Evolutionary conservation across 37 sponge, comb jelly and placozoan species (phyloP), one percentile per base, ranked within the genome.

Genomic region (Mnemiopsis leidyi): DNA sequence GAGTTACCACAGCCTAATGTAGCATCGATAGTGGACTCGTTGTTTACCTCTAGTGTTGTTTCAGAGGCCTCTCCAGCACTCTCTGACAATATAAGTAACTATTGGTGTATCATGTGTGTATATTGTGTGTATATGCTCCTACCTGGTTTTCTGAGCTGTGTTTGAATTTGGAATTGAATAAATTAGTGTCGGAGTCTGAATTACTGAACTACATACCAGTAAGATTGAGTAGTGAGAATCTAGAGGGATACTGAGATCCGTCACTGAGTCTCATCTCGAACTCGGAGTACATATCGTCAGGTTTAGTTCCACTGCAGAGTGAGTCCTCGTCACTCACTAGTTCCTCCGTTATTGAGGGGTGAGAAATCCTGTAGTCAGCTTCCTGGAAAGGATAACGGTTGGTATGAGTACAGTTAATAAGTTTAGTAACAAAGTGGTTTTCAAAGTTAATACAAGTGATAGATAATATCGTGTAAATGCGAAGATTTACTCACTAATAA

Each of bases 171-270:
- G n/a, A n/a, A n/a, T 67, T 67, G 18, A 67, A 67, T 20, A 67
- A 20, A 21, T 67, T 67, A 21, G 68, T 13, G 13, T 21, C n/a
- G n/a, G n/a, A n/a, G n/a, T n/a, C n/a, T n/a, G n/a, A n/a, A 28
- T n/a, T 23, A 71, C 75, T 71, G n/a, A 71, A 29, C 3, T 71
- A 23, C 75, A 71, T 71, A 71, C 25, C 30, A 28, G 21, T 29
- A 18, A 71, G 75, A 71, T 71, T 71, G 3, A 71, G 75, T 7
- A 71, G 75, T n/a, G 75, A 71, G 75, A 71, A 71, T 28, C 30
- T 71, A 3, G 7, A 5, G 26, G 75, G 75, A 28, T 71, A 71
- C 5, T 71, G 26, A 29, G 75, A 71, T 23, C n/a, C 75, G 3
- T 71, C 3, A 28, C 75, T 71, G 75, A 71, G 3, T 28, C 75